A percentile compares a stretch with the other conserved stretches of the same genome.
These are phyloP conservation scores for Deroplatys truncata DNA, from an alignment of 2,888 invertebrate genomes.

Conservation along the genomic window DNA sequence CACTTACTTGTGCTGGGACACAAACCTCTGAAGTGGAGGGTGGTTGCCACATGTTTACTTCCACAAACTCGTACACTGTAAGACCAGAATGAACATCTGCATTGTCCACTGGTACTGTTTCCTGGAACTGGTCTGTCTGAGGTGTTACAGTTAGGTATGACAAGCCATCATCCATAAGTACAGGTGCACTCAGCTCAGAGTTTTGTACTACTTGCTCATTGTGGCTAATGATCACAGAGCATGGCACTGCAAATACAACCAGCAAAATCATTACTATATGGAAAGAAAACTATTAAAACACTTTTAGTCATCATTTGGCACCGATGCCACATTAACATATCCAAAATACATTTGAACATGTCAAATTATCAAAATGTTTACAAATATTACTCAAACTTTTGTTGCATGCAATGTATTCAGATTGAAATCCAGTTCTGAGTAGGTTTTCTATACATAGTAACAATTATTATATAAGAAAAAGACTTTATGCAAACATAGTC, in stretches of 20 bases:
- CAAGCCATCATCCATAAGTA: background rate
- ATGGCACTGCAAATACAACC: background rate
- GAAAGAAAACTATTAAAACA: too few relatives aligned
- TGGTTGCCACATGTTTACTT: background rate
- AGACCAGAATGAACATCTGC: background rate
- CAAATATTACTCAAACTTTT: too few relatives aligned
- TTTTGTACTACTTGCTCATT: background rate
- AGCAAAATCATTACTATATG: background rate
- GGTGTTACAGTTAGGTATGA: background rate
- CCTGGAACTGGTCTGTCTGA: background rate
- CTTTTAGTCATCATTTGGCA: too few relatives aligned
- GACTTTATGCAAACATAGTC: too few relatives aligned
- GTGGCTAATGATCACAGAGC: slow-evolving; percentile 4
- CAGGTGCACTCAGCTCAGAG: background rate
- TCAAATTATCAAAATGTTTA: too few relatives aligned
- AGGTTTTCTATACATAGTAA: too few relatives aligned
- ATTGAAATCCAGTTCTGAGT: too few relatives aligned
- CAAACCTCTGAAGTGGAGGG: background rate
- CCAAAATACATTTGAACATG: too few relatives aligned
- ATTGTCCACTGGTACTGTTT: background rate
- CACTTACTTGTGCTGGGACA: background rate
- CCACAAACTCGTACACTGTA: background rate
- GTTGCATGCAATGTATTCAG: too few relatives aligned
- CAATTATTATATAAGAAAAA: too few relatives aligned
- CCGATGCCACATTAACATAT: too few relatives aligned